Base-by-base conservation (phyloP, 2,797 vertebrate genomes). In the Onychomys torridus region DNA sequence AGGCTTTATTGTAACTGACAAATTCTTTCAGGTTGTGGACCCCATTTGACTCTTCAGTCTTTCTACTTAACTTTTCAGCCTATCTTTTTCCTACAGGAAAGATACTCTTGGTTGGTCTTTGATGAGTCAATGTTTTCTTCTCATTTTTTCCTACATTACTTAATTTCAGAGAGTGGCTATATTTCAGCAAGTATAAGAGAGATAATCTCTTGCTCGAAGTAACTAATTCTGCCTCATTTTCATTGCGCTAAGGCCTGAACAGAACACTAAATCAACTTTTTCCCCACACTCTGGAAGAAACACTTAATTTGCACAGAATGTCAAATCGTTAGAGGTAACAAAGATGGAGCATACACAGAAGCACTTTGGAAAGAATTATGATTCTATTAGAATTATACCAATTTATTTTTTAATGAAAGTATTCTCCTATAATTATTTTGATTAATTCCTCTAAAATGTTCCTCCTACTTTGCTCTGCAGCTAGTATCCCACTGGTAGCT, bases 321-420 rank as follows among this genome's bases (percentile, higher is more conserved):
- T 78, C 94, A 97, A 43, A 94, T 85, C 52, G 12, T 97, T 97
- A 97, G 96, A 97, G 49, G 96, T 97, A 97, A 91, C 97, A 97
- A 97, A 95, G 93, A 97, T 97, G 75, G 88, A 97, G 49, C 90
- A 34, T 88, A 77, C 0, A 49, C 71, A 95, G 78, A 96, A 96
- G 93, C 83, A 97, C 89, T 97, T 93, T 78, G 55, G 37, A 97
- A 93, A 96, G 90, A 97, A 37, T 95, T 91, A 96, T 63, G 67
- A 84, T n/a, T 77, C 65, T 97, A 86, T 96, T 97, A 89, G 96
- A 91, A 98, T 96, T 94, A 95, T 96, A 27, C 37, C 88, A 96
- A 97, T 97, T 98, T 97, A 97, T 97, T 97, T 97, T 98, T 97
- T 95, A 98, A 96, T 97, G 71, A 95, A 98, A 97, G 7, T 32